A percentile compares a stretch with the other conserved stretches of the same genome.
Conservation (phyloP, 2,888 invertebrate species). For the Ryuthela nishihirai region DNA sequence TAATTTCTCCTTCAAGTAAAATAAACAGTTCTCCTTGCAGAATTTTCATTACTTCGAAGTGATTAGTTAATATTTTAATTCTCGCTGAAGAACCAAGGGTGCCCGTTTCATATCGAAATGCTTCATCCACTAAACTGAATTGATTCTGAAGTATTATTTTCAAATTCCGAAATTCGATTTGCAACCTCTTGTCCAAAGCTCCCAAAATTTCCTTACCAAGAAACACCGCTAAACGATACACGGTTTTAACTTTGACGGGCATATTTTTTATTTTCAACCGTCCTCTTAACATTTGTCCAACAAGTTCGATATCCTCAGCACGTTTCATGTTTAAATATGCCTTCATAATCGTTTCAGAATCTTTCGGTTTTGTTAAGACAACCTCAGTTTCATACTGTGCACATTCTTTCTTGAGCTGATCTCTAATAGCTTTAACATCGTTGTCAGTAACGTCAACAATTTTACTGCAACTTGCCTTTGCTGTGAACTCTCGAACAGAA, state of each 20-base stretch:
- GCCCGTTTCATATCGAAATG: neutral
- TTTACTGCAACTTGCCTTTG: slow-evolving; percentile 3
- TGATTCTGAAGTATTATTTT: neutral
- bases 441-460: slow-evolving; percentile 17
- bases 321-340: slow-evolving; percentile 2
- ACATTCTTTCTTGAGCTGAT: neutral
- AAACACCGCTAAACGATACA: slow-evolving; percentile 1
- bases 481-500: neutral
- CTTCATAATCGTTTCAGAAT: slow-evolving; percentile 6
- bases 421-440: slow-evolving; percentile 3
- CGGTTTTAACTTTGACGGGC: neutral
- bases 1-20: slow-evolving; percentile 17
- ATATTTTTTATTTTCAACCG: neutral
- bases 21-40: slow-evolving; percentile 8
- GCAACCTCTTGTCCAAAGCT: slow-evolving; percentile 8
- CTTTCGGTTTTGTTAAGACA: slow-evolving; percentile 7
- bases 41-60: slow-evolving; percentile 7
- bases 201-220: slow-evolving; percentile 6
- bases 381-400: slow-evolving; percentile 9
- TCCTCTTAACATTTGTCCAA: neutral
- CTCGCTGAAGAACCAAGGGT: neutral
- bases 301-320: neutral
- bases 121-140: neutral
- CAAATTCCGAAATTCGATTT: neutral
- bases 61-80: slow-evolving; percentile 8